Conservation (phyloP, 2,888 invertebrate genomes). For the Tenthredo scrophulariae region DNA sequence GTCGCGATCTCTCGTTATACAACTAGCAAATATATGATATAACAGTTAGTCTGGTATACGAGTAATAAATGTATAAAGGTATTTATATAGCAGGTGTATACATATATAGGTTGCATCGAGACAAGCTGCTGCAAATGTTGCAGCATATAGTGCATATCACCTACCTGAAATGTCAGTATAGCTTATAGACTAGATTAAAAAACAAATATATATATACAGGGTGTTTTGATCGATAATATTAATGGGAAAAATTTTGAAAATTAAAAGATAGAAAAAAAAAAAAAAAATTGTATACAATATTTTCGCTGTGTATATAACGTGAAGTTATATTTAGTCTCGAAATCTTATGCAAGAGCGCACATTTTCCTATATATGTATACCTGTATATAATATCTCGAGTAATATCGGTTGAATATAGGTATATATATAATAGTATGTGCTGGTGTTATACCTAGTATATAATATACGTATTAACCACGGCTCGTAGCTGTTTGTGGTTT, state of each 20-base stretch:
- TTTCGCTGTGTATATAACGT: background rate
- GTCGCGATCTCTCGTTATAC: background rate
- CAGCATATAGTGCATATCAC: background rate
- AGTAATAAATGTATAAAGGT: background rate
- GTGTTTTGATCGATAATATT: background rate
- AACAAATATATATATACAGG: background rate
- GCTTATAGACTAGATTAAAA: background rate
- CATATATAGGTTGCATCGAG: background rate
- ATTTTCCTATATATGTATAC: background rate
- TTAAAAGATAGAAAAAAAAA: too few species aligned
- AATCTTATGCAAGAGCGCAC: conserved; percentile 4
- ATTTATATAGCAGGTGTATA: background rate
- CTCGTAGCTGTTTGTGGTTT: background rate
- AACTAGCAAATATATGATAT: background rate
- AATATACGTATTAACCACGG: background rate
- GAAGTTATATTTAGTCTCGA: background rate
- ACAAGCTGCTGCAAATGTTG: background rate
- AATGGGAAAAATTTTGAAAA: background rate
- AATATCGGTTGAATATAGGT: background rate
- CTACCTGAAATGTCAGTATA: conserved; percentile 10
- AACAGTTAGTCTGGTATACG: background rate
- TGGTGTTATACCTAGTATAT: background rate
- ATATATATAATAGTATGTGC: background rate
- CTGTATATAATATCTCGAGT: background rate
- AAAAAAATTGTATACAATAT: background rate